Base-by-base conservation (phyloP, 1,140 invertebrate genomes). In the Drosophila funebris region DNA sequence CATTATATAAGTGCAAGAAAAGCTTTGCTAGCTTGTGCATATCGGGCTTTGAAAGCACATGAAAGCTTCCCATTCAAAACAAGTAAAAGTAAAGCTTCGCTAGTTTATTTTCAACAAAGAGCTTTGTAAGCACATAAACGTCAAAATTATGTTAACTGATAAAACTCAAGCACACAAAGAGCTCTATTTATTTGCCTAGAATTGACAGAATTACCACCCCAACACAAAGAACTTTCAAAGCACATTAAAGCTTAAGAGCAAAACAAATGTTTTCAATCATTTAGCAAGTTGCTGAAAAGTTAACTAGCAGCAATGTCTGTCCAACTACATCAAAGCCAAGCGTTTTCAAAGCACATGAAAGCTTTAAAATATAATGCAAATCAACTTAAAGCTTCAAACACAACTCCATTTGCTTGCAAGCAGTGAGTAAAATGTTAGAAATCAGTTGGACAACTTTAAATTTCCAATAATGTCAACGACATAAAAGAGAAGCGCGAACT, bases 391-490 rank as follows among this genome's bases (percentile, higher is more conserved):
- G 22, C 14, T 20, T 20, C 1, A 9, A 8, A 4, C 1, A 7
- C 14, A 29, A 29, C 46, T 13, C 44, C 13, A 9, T 27, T 24
- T 27, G n/a, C 9, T 2, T 29, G n/a, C 9, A 56, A 39, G 29
- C n/a, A 20, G n/a, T 22, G 31, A 7, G 9, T 37, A 46, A 43
- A 39, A n/a, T 22, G 24, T 14, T 13, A 7, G 27, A 24, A 70
- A 75, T 75, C 77, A 71, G 70, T 71, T 74, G 39, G 81, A 66
- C 70, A 68, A 43, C 57, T 68, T 67, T 52, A 58, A 78, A 81
- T 67, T 82, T 70, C 64, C 62, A 76, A 78, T 70, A 79, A 74
- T 79, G 73, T 79, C 79, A 89, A 79, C 75, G 76, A 68, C 83
- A 78, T 67, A 69, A 82, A 87, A 72, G 36, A 62, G 58, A 58